Base-by-base conservation (phyloP, 2,113 vertebrate genomes). In the Solea senegalensis region DNA sequence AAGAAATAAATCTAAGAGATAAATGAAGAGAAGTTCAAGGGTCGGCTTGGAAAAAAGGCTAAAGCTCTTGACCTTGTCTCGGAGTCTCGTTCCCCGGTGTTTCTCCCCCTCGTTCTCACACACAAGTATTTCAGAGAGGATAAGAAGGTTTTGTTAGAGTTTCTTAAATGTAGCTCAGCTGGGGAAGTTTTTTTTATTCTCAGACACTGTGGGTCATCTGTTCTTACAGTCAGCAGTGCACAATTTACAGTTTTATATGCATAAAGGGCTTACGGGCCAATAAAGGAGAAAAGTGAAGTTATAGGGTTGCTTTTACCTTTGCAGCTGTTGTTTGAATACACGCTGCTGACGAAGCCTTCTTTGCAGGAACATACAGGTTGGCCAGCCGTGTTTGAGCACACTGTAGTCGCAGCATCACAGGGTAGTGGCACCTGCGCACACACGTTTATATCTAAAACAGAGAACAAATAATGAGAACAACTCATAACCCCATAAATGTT, bases 261-360 rank as follows among this genome's bases (percentile, higher is more conserved):
- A 1, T 48, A 44, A 26, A 64, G 41, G 27, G n/a, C 15, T 34
- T 34, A 34, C 45, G 4, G 11, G 45, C 11, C 45, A 48, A 40
- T 26, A 26, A 21, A 2, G 9, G 8, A 51, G 7, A 21, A 28
- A 43, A 45, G 59, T 11, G 2, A n/a, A 74, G 11, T 39, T 0
- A 44, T 21, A 40, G 4, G 14, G 39, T 46, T 0, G 4, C 2
- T 27, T 13, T 74, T 71, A 94, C 93, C 91, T 87, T 1, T 71
- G 77, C 93, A 94, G 76, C 61, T 92, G 34, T 0, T 80, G 66
- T 28, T 57, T 49, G 86, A 78, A 80, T 82, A 90, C 10, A 70
- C 8, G 5, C 1, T 26, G 15, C 69, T 40, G 68, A 90, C 28
- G 70, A 69, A 91, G 52, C 86, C 90, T 0, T 27, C 9, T 15